Evolutionary conservation across 2,113 vertebrate genomes (phyloP).

Genomic region (Hydropotes inermis): DNA sequence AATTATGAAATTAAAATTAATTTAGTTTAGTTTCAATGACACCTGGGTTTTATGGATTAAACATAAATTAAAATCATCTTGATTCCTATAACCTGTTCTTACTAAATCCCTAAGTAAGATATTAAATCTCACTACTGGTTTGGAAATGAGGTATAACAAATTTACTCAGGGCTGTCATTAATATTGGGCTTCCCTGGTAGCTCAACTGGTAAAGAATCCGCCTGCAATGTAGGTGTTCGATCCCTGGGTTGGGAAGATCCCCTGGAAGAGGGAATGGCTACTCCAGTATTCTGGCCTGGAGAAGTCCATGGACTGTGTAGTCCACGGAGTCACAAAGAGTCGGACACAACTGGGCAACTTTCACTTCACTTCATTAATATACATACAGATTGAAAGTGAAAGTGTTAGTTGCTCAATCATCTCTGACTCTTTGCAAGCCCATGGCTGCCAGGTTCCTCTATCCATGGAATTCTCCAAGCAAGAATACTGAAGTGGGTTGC

Average conservation of each 20-base stretch:
- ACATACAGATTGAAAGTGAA: not conserved
- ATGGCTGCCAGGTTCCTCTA: not conserved
- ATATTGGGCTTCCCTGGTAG: not conserved
- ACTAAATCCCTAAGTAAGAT: not conserved
- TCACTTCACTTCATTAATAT: not conserved
- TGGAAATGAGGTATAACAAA: not conserved
- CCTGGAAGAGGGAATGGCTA: not conserved
- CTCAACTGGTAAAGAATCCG: not conserved
- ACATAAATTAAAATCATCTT: not conserved
- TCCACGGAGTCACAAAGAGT: not conserved
- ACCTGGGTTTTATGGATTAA: not conserved
- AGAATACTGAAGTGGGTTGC: not conserved
- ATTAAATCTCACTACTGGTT: not conserved
- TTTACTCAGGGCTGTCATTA: not conserved
- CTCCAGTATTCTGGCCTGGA: not conserved
- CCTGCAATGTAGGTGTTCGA: not conserved
- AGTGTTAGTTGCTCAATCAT: not conserved
- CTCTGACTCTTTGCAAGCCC: not conserved
- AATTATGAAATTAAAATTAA: conserved; percentile 38
- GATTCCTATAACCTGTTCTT: not conserved
- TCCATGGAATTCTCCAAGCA: not conserved
- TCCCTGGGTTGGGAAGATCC: not conserved
- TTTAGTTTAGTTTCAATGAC: not conserved
- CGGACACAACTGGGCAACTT: fast-evolving
- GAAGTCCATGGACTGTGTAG: not conserved